phyloP scores from a whole-genome alignment of 2,797 vertebrate genomes.

The Rhynchonycteris naso region DNA sequence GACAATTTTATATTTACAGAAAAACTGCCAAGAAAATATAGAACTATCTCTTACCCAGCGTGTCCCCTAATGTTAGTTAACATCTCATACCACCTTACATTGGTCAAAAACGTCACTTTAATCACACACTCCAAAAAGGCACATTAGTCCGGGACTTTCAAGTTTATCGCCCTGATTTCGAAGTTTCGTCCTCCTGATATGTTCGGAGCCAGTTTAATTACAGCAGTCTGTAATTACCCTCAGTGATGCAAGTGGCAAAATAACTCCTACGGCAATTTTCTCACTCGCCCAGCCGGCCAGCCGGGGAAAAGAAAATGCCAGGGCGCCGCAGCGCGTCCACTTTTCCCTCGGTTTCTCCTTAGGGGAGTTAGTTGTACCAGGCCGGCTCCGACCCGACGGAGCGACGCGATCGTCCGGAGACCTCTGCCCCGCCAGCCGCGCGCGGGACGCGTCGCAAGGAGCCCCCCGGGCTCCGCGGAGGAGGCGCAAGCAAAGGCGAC shows the following conservation, averaged over 20 bases:
- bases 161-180: background rate
- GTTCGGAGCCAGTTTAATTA: conserved; percentile 22
- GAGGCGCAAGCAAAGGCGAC: background rate
- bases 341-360: conserved; percentile 4
- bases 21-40: background rate
- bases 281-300: background rate
- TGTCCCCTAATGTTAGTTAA: background rate
- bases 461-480: conserved; percentile 45
- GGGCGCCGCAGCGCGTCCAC: background rate
- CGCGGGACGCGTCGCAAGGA: conserved; percentile 71
- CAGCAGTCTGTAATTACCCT: conserved; percentile 64
- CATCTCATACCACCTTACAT: background rate
- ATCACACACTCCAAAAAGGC: background rate
- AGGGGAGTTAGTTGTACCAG: background rate
- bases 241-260: conserved; percentile 53
- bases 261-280: conserved; percentile 43
- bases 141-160: background rate
- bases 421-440: conserved; percentile 73
- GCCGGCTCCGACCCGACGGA: background rate
- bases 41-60: background rate
- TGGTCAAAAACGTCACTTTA: background rate
- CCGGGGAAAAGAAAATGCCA: background rate
- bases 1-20: background rate
- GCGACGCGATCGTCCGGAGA: conserved; percentile 72
- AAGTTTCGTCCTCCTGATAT: conserved; percentile 15